These are phyloP conservation scores for Hexactinellida sp. DNA, from an alignment of 37 sponge, comb jelly and placozoan species.

Conservation along the genomic window DNA sequence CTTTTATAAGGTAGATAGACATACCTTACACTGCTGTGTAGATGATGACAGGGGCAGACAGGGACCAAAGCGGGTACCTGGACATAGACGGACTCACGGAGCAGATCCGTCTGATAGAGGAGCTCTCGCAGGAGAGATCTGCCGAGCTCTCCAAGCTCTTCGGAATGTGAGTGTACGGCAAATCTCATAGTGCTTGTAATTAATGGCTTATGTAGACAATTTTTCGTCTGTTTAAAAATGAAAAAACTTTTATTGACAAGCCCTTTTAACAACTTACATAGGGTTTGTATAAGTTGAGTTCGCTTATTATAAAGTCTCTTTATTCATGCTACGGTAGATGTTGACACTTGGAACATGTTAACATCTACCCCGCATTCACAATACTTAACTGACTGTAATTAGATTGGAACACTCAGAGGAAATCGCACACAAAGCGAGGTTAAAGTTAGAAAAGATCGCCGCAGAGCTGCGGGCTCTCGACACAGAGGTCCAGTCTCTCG, in stretches of 20 bases:
- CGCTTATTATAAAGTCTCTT: no score
- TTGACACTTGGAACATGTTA: no score
- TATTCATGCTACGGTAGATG: no score
- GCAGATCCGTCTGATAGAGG: background rate
- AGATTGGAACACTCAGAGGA: background rate
- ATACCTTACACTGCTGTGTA: background rate
- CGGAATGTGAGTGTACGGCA: background rate
- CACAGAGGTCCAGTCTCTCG: background rate
- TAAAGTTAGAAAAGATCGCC: background rate
- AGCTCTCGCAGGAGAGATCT: background rate
- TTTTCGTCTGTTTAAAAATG: no score
- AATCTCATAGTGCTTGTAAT: background rate
- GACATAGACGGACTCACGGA: background rate
- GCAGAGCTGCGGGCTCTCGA: background rate
- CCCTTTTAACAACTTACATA: no score
- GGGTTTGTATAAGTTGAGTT: no score
- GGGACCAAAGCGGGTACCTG: background rate
- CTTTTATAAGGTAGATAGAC: background rate
- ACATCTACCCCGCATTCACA: no score
- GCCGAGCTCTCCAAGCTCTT: background rate
- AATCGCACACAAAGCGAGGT: background rate
- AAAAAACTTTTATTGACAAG: no score
- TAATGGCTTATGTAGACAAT: no score
- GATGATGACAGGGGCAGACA: conserved; percentile 4
- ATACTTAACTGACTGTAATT: no score